Evolutionary conservation across 2,113 vertebrate genomes (phyloP).

Genomic region (Erythrocercus mccallii): DNA sequence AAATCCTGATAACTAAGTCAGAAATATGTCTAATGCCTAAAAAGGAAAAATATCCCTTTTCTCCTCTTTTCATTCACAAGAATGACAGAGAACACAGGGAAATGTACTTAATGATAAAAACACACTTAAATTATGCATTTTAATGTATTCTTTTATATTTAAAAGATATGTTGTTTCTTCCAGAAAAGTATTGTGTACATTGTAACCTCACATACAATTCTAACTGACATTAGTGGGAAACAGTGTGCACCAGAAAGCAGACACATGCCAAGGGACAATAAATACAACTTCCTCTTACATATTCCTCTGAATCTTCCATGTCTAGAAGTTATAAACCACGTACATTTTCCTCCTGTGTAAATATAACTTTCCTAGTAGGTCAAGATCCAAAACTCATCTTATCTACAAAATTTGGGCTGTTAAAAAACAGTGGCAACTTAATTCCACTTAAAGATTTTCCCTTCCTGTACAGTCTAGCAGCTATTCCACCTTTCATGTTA

Average conservation of each 20-base stretch:
- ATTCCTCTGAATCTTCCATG: background rate
- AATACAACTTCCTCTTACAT: background rate
- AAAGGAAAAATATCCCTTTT: background rate
- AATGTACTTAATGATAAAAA: background rate
- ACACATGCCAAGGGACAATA: background rate
- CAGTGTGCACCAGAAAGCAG: fast-evolving
- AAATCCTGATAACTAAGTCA: background rate
- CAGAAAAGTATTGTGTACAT: background rate
- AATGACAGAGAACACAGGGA: background rate
- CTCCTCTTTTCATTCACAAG: background rate
- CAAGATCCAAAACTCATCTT: background rate
- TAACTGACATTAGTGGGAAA: background rate
- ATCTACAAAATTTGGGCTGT: background rate
- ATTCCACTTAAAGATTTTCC: background rate
- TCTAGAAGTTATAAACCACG: background rate
- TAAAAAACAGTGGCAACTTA: background rate
- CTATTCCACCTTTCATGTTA: background rate
- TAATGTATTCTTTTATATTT: background rate
- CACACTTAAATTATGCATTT: background rate
- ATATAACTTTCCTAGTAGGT: background rate
- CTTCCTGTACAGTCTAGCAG: background rate
- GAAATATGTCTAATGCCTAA: background rate
- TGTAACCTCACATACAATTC: background rate
- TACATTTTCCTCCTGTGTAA: background rate
- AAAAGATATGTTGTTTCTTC: background rate